Conservation (phyloP, 2,113 vertebrate genomes). For the Oreocharis arfaki region DNA sequence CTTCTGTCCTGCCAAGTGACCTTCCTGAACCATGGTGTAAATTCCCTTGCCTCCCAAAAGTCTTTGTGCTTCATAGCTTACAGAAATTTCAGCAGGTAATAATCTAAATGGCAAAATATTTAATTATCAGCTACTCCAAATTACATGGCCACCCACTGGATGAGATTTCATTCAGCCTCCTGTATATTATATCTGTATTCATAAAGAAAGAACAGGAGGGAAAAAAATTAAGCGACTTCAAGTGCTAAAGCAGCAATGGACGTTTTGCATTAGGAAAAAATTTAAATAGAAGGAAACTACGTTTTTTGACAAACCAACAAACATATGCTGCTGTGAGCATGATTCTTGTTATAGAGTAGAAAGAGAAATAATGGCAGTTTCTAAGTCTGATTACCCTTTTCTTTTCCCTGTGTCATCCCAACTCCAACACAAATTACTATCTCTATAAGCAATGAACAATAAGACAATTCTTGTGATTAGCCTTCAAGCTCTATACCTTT, state of each 20-base stretch:
- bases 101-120: constrained; percentile 2
- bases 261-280: background rate
- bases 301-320: background rate
- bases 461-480: background rate
- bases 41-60: background rate
- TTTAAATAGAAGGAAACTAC: background rate
- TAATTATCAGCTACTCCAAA: background rate
- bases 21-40: background rate
- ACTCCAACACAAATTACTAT: background rate
- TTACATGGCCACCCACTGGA: background rate
- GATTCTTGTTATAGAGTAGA: background rate
- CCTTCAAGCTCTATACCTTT: background rate
- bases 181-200: background rate
- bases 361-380: background rate
- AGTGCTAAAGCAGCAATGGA: background rate
- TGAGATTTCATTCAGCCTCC: background rate
- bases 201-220: background rate
- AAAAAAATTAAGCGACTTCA: background rate
- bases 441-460: background rate
- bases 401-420: background rate
- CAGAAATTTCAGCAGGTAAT: constrained; percentile 8
- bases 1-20: background rate
- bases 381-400: background rate
- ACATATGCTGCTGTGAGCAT: background rate
- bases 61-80: background rate